Evolutionary conservation across 2,888 invertebrate species (phyloP).

Genomic region (Mythimna pallens): DNA sequence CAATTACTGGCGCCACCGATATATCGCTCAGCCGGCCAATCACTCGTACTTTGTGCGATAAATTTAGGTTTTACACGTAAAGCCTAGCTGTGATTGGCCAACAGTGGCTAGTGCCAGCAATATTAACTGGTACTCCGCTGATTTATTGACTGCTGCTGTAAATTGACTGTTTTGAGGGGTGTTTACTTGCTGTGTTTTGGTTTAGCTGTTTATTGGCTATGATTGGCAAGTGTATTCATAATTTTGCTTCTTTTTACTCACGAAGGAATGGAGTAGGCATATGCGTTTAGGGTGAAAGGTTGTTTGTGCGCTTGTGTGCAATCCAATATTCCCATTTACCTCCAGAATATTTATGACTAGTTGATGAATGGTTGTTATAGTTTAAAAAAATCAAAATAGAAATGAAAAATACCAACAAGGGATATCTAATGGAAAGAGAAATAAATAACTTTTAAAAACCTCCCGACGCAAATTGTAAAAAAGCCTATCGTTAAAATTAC

Average conservation of each 20-base stretch:
- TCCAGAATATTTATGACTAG: no score
- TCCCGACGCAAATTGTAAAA: no score
- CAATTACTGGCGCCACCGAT: constrained; percentile 66
- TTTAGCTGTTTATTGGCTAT: not conserved
- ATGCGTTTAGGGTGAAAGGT: no score
- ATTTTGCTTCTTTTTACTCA: not conserved
- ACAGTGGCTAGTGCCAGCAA: constrained; percentile 39
- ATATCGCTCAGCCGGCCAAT: constrained; percentile 69
- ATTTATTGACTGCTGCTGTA: constrained; percentile 43
- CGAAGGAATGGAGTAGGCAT: no score
- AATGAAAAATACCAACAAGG: no score
- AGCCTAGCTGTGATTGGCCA: constrained; percentile 62
- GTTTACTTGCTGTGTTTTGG: constrained; percentile 11
- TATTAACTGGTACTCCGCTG: constrained; percentile 49
- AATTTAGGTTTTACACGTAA: constrained; percentile 74
- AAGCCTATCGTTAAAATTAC: no score
- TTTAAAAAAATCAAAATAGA: no score
- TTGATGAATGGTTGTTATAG: no score
- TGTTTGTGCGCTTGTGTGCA: no score
- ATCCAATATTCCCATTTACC: no score
- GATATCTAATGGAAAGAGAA: no score
- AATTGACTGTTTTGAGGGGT: constrained; percentile 16
- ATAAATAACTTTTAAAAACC: no score
- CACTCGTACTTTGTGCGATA: constrained; percentile 72
- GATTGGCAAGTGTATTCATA: not conserved